These are phyloP conservation scores for Acleris cristana DNA, from an alignment of 2,888 invertebrate genomes.

Conservation along the genomic window DNA sequence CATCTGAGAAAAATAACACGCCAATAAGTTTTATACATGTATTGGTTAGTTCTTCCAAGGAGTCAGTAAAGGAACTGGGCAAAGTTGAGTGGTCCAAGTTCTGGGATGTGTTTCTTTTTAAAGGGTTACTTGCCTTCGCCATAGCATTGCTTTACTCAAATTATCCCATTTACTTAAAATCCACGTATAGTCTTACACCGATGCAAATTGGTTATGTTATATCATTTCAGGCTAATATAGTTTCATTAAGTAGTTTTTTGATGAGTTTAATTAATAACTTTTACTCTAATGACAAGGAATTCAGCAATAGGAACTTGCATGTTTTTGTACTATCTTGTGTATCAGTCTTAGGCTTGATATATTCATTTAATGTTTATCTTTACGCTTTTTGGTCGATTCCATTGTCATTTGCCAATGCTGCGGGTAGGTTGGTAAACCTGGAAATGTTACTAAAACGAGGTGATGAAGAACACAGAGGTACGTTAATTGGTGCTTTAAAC, in stretches of 20 bases:
- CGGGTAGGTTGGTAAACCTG: constrained; percentile 83
- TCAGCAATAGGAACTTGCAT: constrained; percentile 80
- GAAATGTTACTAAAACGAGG: constrained; percentile 84
- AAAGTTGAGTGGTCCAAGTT: constrained; percentile 83
- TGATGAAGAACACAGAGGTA: constrained; percentile 81
- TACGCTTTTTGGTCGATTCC: constrained; percentile 82
- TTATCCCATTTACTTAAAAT: constrained; percentile 82
- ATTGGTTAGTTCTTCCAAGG: constrained; percentile 56
- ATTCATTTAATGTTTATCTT: constrained; percentile 72
- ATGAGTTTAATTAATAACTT: constrained; percentile 80
- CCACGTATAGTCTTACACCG: constrained; percentile 79
- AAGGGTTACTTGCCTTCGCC: constrained; percentile 83
- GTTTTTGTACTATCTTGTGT: constrained; percentile 77
- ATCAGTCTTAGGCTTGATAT: constrained; percentile 78
- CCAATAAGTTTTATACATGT: constrained; percentile 40
- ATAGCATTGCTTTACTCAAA: constrained; percentile 85
- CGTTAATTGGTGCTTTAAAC: constrained; percentile 85
- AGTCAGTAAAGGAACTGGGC: constrained; percentile 73
- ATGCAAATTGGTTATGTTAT: constrained; percentile 85
- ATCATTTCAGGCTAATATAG: constrained; percentile 84
- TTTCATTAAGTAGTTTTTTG: constrained; percentile 79
- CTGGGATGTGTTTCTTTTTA: constrained; percentile 84
- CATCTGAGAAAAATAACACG: constrained; percentile 38
- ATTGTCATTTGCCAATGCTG: constrained; percentile 81
- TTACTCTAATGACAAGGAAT: constrained; percentile 76